A percentile compares a stretch with the other conserved stretches of the same genome.
These are phyloP conservation scores for Cotesia glomerata DNA, from an alignment of 1,140 invertebrate species.

Conservation along the genomic window DNA sequence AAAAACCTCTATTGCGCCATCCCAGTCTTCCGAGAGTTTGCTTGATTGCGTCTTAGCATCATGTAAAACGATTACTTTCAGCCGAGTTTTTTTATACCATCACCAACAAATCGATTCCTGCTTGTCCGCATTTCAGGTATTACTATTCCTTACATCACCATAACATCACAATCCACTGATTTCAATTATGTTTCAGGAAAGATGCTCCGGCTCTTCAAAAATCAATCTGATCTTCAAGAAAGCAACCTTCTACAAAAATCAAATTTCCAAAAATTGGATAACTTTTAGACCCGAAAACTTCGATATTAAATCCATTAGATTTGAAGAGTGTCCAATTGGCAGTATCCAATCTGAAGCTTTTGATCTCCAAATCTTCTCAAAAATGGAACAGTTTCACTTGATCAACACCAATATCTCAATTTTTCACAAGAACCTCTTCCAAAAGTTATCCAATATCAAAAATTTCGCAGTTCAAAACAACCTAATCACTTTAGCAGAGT, in stretches of 20 bases:
- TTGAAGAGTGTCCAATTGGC: conserved; percentile 10
- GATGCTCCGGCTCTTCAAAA: not conserved
- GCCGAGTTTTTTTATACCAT: conserved; percentile 14
- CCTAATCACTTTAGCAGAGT: not conserved
- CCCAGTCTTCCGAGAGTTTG: not conserved
- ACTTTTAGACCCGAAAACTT: not conserved
- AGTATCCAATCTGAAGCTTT: conserved; percentile 16
- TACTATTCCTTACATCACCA: not conserved
- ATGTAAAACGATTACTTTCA: conserved; percentile 19
- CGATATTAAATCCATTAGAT: not conserved
- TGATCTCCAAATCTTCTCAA: not conserved
- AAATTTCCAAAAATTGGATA: conserved; percentile 15
- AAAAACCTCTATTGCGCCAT: not conserved
- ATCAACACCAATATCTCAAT: not conserved
- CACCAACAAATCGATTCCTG: conserved; percentile 1
- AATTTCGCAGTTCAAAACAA: conserved; percentile 19
- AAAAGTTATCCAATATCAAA: conserved; percentile 19
- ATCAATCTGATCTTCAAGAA: conserved; percentile 7
- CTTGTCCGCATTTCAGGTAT: conserved; percentile 18
- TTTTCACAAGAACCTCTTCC: conserved; percentile 16
- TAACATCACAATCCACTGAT: not conserved
- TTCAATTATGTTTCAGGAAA: not conserved
- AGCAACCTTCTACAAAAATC: conserved; percentile 9
- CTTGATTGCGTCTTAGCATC: not conserved
- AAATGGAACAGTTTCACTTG: not conserved